Conservation (phyloP, 2,113 vertebrate genomes). For the Calidris pygmaea region DNA sequence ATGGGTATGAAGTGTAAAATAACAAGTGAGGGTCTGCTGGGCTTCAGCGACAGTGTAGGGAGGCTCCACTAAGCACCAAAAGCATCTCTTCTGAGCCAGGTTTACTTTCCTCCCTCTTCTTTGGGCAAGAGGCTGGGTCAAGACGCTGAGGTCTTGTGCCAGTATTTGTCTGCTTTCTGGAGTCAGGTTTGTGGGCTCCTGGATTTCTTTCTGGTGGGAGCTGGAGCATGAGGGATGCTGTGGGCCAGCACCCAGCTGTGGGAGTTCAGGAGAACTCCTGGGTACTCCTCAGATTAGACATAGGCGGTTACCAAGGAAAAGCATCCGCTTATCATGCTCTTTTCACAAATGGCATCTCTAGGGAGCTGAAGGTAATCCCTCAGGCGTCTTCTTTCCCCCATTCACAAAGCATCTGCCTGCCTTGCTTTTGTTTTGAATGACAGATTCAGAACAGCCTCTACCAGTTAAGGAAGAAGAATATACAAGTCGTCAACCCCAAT, state of each 20-base stretch:
- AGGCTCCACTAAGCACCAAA: not conserved
- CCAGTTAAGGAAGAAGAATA: not conserved
- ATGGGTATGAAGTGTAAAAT: not conserved
- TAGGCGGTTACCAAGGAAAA: not conserved
- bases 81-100: not conserved
- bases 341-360: not conserved
- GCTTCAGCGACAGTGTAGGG: rapidly evolving
- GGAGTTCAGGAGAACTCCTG: not conserved
- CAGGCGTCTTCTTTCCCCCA: not conserved
- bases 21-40: not conserved
- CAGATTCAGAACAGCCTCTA: not conserved
- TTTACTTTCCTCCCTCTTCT: not conserved
- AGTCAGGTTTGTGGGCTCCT: rapidly evolving
- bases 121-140: not conserved
- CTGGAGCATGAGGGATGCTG: not conserved
- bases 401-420: not conserved
- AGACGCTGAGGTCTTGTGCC: not conserved
- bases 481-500: not conserved
- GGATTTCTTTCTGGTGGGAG: not conserved
- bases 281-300: not conserved
- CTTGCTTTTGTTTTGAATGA: not conserved
- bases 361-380: not conserved
- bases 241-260: rapidly evolving
- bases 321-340: rapidly evolving
- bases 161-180: not conserved